phyloP scores from a whole-genome alignment of 2,113 vertebrate species.

The Burhinus bistriatus region DNA sequence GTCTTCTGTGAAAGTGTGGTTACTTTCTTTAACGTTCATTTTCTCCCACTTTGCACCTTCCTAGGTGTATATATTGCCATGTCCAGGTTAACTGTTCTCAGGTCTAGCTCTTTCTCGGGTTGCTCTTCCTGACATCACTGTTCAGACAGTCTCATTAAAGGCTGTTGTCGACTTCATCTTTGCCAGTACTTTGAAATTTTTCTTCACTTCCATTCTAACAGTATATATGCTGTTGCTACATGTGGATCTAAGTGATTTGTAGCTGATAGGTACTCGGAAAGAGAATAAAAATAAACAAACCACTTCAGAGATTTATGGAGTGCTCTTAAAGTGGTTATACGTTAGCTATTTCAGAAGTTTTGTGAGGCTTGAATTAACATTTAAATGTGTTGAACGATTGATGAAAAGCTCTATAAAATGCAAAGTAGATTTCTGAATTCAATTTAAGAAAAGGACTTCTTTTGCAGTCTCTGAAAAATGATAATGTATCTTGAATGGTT shows the following conservation, averaged over 20 bases:
- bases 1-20: not conserved
- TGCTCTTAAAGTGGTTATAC: not conserved
- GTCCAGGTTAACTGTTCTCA: not conserved
- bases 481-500: not conserved
- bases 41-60: not conserved
- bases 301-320: not conserved
- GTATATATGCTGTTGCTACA: not conserved
- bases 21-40: not conserved
- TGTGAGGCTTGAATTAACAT: not conserved
- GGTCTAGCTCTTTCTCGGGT: rapidly evolving
- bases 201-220: not conserved
- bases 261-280: not conserved
- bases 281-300: not conserved
- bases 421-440: not conserved
- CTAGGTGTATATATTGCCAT: not conserved
- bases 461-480: not conserved
- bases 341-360: not conserved
- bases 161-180: not conserved
- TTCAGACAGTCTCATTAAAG: not conserved
- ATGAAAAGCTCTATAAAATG: not conserved
- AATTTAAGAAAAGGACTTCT: not conserved
- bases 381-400: not conserved
- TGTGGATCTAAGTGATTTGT: not conserved
- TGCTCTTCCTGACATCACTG: not conserved
- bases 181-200: not conserved